phyloP scores from a whole-genome alignment of 2,888 invertebrate genomes.

The Caenorhabditis sulstoni region DNA sequence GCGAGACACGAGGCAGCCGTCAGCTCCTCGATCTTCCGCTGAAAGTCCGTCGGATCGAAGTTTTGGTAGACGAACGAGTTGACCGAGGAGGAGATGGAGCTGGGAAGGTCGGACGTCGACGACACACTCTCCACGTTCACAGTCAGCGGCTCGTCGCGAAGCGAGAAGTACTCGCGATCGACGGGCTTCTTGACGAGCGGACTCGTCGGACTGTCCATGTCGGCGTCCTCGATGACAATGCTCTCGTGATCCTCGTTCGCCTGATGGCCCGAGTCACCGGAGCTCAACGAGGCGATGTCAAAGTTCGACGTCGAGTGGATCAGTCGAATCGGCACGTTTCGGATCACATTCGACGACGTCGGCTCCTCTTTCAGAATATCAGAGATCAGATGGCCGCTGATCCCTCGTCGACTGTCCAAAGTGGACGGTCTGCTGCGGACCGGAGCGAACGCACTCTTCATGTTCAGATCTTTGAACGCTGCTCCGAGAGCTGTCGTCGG shows the following conservation, averaged over 20 bases:
- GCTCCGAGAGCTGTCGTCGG: constrained; percentile 70
- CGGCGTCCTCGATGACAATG: constrained; percentile 56
- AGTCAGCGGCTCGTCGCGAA: constrained; percentile 53
- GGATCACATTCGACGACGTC: constrained; percentile 21
- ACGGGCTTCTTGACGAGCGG: constrained; percentile 59
- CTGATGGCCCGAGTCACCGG: constrained; percentile 56
- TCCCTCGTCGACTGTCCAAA: constrained; percentile 56
- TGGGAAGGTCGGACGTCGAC: constrained; percentile 68
- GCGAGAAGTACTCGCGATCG: constrained; percentile 17
- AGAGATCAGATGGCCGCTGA: constrained; percentile 54
- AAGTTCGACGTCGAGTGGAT: constrained; percentile 42
- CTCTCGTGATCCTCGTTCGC: constrained; percentile 47
- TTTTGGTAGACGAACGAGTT: constrained; percentile 68
- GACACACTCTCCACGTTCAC: constrained; percentile 60
- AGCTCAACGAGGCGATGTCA: constrained; percentile 49
- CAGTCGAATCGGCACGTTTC: constrained; percentile 55
- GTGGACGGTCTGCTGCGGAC: not conserved
- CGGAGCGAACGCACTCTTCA: constrained; percentile 56
- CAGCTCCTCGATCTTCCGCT: constrained; percentile 65
- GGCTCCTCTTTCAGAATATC: constrained; percentile 44
- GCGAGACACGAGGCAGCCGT: constrained; percentile 66
- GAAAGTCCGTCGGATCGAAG: constrained; percentile 56
- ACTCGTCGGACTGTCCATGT: constrained; percentile 67
- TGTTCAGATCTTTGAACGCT: constrained; percentile 65
- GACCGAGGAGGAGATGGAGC: constrained; percentile 68